These are phyloP conservation scores for Hoplodrina ambigua DNA, from an alignment of 2,888 invertebrate species.

Conservation along the genomic window DNA sequence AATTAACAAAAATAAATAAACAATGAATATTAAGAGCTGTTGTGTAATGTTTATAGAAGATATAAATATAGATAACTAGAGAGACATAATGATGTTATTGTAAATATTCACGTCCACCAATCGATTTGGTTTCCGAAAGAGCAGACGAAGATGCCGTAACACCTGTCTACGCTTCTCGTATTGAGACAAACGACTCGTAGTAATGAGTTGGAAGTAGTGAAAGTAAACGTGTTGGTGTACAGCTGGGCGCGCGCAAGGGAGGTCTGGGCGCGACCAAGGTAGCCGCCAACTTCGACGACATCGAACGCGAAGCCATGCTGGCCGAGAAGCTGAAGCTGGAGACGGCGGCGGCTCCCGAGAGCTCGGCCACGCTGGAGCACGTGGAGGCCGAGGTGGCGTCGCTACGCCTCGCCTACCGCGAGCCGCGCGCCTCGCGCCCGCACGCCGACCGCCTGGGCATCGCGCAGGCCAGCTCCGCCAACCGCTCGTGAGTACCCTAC, in stretches of 20 bases:
- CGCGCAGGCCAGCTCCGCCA: conserved; percentile 91
- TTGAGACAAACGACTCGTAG: too few species aligned
- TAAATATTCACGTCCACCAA: too few species aligned
- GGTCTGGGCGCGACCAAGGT: conserved; percentile 98
- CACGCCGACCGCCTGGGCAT: conserved; percentile 96
- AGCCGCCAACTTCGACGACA: conserved; percentile 97
- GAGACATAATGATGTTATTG: too few species aligned
- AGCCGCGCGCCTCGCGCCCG: conserved; percentile 84
- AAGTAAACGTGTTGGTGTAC: conserved; percentile 22
- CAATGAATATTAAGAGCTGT: too few species aligned
- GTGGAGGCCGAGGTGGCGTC: conserved; percentile 93
- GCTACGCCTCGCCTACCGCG: conserved; percentile 94
- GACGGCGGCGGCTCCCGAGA: conserved; percentile 56
- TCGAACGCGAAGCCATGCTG: conserved; percentile 97
- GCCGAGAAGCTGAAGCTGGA: conserved; percentile 93
- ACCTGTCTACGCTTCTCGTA: too few species aligned
- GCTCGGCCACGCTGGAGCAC: conserved; percentile 66
- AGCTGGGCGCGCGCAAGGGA: conserved; percentile 96
- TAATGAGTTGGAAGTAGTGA: neutral
- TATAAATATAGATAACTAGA: too few species aligned
- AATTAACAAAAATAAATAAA: too few species aligned
- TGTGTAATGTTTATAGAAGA: too few species aligned
- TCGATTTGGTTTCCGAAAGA: too few species aligned
- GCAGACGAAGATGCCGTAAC: too few species aligned
- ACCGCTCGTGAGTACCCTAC: conserved; percentile 60